A percentile compares a stretch with the other conserved stretches of the same genome.
Conservation (phyloP, 2,888 invertebrate species). For the Melinaea marsaeus region DNA sequence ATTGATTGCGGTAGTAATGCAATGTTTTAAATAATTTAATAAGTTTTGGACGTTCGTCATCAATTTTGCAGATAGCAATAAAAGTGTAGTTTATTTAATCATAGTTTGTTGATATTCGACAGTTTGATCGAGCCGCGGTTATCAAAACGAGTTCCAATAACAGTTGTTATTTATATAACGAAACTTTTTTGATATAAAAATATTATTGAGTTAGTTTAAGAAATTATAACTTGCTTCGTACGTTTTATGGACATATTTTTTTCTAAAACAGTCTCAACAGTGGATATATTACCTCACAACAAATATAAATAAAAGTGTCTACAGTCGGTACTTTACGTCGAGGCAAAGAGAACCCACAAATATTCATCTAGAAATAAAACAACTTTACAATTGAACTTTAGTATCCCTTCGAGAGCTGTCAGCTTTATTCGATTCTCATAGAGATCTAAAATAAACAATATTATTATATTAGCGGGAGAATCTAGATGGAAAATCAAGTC, state of each 20-base stretch:
- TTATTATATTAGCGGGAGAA: slow-evolving; percentile 42
- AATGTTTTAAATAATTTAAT: slow-evolving; percentile 28
- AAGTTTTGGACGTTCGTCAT: slow-evolving; percentile 17
- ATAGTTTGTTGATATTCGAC: not conserved
- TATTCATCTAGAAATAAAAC: slow-evolving; percentile 11
- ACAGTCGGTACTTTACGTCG: not conserved
- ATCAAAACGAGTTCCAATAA: too few relatives aligned
- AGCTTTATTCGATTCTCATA: slow-evolving; percentile 16
- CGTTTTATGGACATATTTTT: too few relatives aligned
- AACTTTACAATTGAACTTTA: slow-evolving; percentile 4
- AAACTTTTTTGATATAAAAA: too few relatives aligned
- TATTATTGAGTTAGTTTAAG: too few relatives aligned
- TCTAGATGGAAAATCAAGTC: slow-evolving; percentile 41
- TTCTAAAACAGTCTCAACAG: too few relatives aligned
- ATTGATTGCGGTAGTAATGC: slow-evolving; percentile 29
- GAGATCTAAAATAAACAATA: slow-evolving; percentile 21
- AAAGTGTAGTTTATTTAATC: slow-evolving; percentile 6
- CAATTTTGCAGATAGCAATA: slow-evolving; percentile 19
- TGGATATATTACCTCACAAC: not conserved
- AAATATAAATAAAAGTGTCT: not conserved
- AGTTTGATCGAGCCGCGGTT: too few relatives aligned
- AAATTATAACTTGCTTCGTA: too few relatives aligned
- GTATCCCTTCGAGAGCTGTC: slow-evolving; percentile 6
- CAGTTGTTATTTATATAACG: too few relatives aligned
- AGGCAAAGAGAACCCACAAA: not conserved